Conservation (phyloP, 2,797 vertebrate genomes). For the Danio jaintianensis region DNA sequence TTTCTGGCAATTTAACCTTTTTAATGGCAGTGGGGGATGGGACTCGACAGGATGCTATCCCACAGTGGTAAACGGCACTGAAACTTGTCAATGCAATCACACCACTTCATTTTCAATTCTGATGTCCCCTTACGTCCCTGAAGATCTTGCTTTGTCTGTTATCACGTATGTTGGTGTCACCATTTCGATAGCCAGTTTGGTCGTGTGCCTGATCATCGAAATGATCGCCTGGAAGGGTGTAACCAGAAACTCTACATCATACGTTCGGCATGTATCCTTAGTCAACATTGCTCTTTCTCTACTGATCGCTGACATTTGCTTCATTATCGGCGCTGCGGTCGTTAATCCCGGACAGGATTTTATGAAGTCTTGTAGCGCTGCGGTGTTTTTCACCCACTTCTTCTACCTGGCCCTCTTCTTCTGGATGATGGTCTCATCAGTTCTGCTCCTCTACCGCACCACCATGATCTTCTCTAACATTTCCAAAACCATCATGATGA, state of each 20-base stretch:
- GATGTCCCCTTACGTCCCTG: slow-evolving; percentile 78
- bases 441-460: slow-evolving; percentile 87
- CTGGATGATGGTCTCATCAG: slow-evolving; percentile 90
- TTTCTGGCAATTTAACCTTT: slow-evolving; percentile 88
- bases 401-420: slow-evolving; percentile 93
- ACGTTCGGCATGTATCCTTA: slow-evolving; percentile 87
- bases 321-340: slow-evolving; percentile 80
- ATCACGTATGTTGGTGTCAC: slow-evolving; percentile 86
- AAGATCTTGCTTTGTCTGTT: slow-evolving; percentile 54
- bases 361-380: slow-evolving; percentile 73
- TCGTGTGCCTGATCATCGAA: slow-evolving; percentile 87
- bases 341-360: slow-evolving; percentile 54
- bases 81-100: slow-evolving; percentile 84
- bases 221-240: slow-evolving; percentile 85
- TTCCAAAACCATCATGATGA: slow-evolving; percentile 79
- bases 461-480: slow-evolving; percentile 82
- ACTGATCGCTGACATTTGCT: slow-evolving; percentile 88
- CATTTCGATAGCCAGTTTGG: slow-evolving; percentile 85
- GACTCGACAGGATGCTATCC: slow-evolving; percentile 77
- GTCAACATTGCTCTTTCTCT: slow-evolving; percentile 89
- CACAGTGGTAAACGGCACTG: background rate
- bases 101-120: slow-evolving; percentile 92
- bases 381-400: slow-evolving; percentile 89
- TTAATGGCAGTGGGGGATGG: slow-evolving; percentile 74
- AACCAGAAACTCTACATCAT: slow-evolving; percentile 85